phyloP scores from a whole-genome alignment of 2,113 vertebrate genomes.

The Aplodontia rufa region DNA sequence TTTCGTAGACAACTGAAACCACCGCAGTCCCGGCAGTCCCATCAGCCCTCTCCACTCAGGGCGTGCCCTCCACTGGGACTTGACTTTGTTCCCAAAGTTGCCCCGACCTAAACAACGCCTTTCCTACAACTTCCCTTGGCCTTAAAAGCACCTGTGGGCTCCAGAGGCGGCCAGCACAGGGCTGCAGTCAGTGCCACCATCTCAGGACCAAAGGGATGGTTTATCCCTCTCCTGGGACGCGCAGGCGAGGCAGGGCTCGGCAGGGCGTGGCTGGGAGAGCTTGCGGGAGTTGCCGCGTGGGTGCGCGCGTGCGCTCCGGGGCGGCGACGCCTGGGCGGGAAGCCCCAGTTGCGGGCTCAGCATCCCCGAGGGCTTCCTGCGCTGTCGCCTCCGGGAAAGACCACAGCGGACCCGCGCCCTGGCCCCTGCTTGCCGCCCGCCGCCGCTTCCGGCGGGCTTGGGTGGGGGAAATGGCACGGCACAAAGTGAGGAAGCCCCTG shows the following conservation, averaged over 20 bases:
- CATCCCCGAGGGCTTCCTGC: background rate
- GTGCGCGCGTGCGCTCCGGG: background rate
- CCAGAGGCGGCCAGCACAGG: no score
- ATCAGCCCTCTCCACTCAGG: no score
- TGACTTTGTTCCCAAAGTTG: no score
- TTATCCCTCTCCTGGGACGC: background rate
- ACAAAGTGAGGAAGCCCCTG: conserved; percentile 84
- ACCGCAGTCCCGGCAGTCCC: no score
- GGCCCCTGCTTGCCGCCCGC: background rate
- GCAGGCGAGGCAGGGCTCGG: background rate
- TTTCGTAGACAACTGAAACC: no score
- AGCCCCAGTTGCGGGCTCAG: background rate
- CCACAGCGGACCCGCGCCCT: background rate
- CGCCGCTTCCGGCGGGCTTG: background rate
- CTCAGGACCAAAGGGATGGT: no score
- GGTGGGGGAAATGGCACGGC: conserved; percentile 61
- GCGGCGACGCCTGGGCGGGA: accelerated
- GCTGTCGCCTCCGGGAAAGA: background rate
- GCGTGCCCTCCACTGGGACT: no score
- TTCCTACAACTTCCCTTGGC: no score
- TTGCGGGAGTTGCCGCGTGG: background rate
- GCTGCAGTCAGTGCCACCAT: no score
- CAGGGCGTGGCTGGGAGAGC: background rate
- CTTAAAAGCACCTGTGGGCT: no score
- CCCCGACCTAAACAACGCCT: no score